These are phyloP conservation scores for Muntiacus muntjak DNA, from an alignment of 2,113 vertebrate genomes.

Conservation along the genomic window DNA sequence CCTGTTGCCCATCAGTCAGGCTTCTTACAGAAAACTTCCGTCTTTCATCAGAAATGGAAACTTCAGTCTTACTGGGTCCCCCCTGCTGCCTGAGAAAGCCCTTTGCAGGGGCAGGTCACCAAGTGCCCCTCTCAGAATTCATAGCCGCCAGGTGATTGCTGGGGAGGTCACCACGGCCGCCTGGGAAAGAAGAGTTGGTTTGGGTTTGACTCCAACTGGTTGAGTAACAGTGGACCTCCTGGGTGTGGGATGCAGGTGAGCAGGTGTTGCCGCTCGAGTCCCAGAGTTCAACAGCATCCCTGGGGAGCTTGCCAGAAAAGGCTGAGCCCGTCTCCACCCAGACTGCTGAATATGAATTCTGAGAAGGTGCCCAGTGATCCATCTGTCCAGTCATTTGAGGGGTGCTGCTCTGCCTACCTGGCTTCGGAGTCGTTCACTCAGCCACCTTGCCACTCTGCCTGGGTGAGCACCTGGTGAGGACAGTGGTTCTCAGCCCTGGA, in stretches of 20 bases:
- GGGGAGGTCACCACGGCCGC: neutral
- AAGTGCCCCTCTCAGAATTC: neutral
- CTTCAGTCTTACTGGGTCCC: neutral
- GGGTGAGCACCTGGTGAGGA: neutral
- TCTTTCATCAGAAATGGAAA: constrained; percentile 28
- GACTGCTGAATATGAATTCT: neutral
- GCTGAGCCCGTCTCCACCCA: neutral
- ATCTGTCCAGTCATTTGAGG: accelerated
- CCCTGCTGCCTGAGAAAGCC: neutral
- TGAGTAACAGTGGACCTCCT: neutral
- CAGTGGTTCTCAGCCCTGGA: neutral
- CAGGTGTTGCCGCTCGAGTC: neutral
- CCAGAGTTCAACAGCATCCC: neutral
- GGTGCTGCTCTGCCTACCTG: accelerated
- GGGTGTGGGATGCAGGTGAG: neutral
- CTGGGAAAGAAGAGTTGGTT: neutral
- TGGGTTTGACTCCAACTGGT: neutral
- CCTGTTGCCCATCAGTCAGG: neutral
- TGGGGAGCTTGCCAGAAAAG: neutral
- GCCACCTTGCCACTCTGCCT: neutral
- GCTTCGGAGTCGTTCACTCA: neutral
- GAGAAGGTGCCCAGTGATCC: neutral
- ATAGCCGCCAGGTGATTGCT: neutral
- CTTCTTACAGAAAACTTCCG: neutral
- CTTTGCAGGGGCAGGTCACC: neutral